A percentile compares a stretch with the other conserved stretches of the same genome.
These are phyloP conservation scores for Embiotoca jacksoni DNA, from an alignment of 2,113 vertebrate genomes.

Conservation along the genomic window DNA sequence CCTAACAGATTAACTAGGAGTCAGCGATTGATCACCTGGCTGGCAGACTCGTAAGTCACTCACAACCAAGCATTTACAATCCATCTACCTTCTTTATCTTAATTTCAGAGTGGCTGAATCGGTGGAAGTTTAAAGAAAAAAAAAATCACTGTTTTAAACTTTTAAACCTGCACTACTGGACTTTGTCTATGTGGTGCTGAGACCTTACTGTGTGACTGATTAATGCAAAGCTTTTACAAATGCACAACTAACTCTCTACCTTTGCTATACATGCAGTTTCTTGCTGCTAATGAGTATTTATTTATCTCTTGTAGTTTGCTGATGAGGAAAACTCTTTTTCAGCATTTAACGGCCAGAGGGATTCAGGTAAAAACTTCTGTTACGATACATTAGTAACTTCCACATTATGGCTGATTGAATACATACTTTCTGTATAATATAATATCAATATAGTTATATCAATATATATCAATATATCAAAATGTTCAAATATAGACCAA, in stretches of 20 bases:
- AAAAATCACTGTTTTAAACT: not conserved
- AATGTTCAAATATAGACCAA: conserved; percentile 42
- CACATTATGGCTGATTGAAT: not conserved
- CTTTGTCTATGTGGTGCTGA: not conserved
- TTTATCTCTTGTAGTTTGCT: conserved; percentile 87
- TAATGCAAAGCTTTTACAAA: conserved; percentile 3
- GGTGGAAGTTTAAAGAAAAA: too few species aligned
- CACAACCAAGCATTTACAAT: not conserved
- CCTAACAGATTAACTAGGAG: conserved; percentile 86
- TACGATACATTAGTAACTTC: conserved; percentile 5
- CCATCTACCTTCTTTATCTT: not conserved
- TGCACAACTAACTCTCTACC: not conserved
- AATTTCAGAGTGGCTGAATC: not conserved
- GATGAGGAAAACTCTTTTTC: conserved; percentile 95
- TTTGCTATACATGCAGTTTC: not conserved
- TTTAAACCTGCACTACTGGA: not conserved
- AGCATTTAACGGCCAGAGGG: conserved; percentile 95
- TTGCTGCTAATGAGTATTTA: not conserved
- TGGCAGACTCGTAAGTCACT: conserved; percentile 92
- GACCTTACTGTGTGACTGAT: not conserved
- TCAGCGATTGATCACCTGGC: conserved; percentile 90
- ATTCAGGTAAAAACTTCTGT: conserved; percentile 89
- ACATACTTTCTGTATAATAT: not conserved
- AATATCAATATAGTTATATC: not conserved
- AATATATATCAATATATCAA: too few species aligned